Evolutionary conservation across 2,113 vertebrate genomes (phyloP), one percentile per base, ranked within the genome.

Genomic region (Sinocyclocheilus anshuiensis): DNA sequence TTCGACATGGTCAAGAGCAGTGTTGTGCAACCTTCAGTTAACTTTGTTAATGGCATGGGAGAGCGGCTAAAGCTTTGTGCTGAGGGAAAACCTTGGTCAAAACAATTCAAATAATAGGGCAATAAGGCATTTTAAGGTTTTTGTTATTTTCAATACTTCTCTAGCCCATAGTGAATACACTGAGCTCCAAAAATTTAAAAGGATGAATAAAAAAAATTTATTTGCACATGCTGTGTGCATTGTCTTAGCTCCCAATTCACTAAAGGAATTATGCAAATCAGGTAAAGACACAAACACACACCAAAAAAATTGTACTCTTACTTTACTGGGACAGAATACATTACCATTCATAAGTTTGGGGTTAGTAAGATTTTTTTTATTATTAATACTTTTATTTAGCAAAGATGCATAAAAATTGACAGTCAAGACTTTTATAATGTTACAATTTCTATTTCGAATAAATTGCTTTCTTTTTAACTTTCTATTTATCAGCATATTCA

Each of bases 1-100:
- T 83, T 71, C n/a, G 65, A 57, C 45, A 72, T 36, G 81, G 81
- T 83, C 81, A 83, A 83, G 81, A 72, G 81, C 81, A 24, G 50
- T 15, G 81, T 26, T 81, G 36, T 33, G 42, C 26, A 69, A 48
- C 63, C 81, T 57, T 83, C 50, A 74, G 67, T 83, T 71, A 83
- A 74, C 65, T 83, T 72, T 57, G 67, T 29, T 72, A 83, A 83
- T 74, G 81, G 67, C 36, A 50, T 83, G 75, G 26, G 84, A 72
- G 61, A 78, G 39, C 16, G 0, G 61, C 42, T 45, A 2, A 45
- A 82, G 80, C 42, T 69, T 18, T 82, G 24, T 69, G 42, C 0
- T 13, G 79, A 10, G 13, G 59, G 39, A 7, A 67, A 26, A 67
- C 36, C 74, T 24, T 11, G 24, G 76, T 55, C 16, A 33, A 20